Percentiles rank a stretch among this genome's conserved stretches.
Conservation (phyloP, 2,113 vertebrate species). For the Pica pica region DNA sequence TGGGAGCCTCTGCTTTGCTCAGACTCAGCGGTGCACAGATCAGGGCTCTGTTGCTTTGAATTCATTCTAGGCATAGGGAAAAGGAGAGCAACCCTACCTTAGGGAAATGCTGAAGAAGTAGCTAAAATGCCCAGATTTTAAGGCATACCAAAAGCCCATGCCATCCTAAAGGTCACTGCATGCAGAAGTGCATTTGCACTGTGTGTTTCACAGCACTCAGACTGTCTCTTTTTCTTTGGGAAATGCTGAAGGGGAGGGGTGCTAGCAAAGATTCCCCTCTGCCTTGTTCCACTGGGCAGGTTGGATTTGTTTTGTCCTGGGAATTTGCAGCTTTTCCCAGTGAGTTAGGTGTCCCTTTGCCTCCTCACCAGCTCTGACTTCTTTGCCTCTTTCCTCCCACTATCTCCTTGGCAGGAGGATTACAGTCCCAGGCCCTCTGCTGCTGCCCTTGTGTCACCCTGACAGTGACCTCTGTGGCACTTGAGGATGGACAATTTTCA, state of each 20-base stretch:
- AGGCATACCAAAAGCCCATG: neutral
- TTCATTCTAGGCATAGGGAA: neutral
- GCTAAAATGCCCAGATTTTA: neutral
- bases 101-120: neutral
- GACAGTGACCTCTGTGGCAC: neutral
- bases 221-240: neutral
- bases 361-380: neutral
- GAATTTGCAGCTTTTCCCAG: neutral
- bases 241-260: neutral
- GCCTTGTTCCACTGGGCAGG: neutral
- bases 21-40: neutral
- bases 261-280: neutral
- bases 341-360: neutral
- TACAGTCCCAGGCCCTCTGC: neutral
- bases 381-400: neutral
- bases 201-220: neutral
- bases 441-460: neutral
- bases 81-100: neutral
- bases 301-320: neutral
- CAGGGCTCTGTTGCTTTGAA: neutral
- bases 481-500: neutral
- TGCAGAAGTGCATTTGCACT: neutral
- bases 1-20: neutral
- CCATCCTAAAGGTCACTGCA: neutral
- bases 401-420: neutral